Evolutionary conservation across 1,140 invertebrate genomes (phyloP).

Genomic region (Cydia pomonella): DNA sequence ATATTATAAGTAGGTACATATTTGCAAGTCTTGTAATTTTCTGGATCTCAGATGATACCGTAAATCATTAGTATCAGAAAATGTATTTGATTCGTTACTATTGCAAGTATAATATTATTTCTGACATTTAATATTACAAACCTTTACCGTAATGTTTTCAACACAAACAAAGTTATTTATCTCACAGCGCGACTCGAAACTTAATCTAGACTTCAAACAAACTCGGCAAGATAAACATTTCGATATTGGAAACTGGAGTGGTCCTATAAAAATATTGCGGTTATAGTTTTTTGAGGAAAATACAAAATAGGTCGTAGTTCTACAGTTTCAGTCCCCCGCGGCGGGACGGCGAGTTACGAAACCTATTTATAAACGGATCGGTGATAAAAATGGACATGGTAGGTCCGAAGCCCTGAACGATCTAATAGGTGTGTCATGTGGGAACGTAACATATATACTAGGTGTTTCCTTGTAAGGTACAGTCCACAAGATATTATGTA

Average conservation of each 20-base stretch:
- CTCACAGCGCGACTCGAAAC: slow-evolving; percentile 39
- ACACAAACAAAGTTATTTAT: slow-evolving; percentile 24
- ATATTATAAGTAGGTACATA: too few relatives aligned
- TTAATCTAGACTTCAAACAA: slow-evolving; percentile 39
- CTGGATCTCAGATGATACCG: too few relatives aligned
- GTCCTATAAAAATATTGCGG: slow-evolving; percentile 53
- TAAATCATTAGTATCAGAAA: too few relatives aligned
- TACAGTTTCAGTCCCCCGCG: slow-evolving; percentile 47
- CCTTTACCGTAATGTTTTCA: neutral
- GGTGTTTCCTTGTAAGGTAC: too few relatives aligned
- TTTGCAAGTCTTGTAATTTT: too few relatives aligned
- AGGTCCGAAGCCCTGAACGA: neutral
- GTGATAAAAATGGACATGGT: neutral
- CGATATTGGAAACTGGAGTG: slow-evolving; percentile 62
- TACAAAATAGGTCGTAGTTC: slow-evolving; percentile 61
- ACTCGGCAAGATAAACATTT: slow-evolving; percentile 52
- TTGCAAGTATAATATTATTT: too few relatives aligned
- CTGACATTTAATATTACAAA: neutral
- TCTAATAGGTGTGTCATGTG: too few relatives aligned
- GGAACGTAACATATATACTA: too few relatives aligned
- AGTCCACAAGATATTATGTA: too few relatives aligned
- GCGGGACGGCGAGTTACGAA: slow-evolving; percentile 33
- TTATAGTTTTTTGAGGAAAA: slow-evolving; percentile 50
- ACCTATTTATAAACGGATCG: slow-evolving; percentile 3
- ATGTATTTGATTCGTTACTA: too few relatives aligned